Conservation (phyloP, 2,797 vertebrate genomes). For the Sternotherus odoratus region DNA sequence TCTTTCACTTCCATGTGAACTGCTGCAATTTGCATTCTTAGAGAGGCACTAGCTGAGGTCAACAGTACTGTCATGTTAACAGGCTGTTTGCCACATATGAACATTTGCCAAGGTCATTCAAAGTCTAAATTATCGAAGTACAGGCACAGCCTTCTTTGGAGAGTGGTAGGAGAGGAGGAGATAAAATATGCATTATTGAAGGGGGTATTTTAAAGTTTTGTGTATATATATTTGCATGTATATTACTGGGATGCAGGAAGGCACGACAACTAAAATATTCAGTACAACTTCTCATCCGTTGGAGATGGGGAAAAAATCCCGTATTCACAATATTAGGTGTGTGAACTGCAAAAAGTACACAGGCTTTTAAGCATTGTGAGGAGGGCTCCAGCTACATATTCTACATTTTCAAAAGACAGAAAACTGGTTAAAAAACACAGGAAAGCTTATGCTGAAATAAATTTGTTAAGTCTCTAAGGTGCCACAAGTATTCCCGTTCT, state of each 20-base stretch:
- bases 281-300: neutral
- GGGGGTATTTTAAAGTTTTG: neutral
- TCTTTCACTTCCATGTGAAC: slow-evolving; percentile 35
- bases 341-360: neutral
- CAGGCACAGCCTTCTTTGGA: neutral
- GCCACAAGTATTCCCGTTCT: too few species aligned
- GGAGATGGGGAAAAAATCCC: neutral
- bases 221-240: neutral
- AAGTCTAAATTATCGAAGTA: neutral
- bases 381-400: neutral
- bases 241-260: neutral
- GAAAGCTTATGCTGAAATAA: too few species aligned
- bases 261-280: neutral
- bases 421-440: neutral
- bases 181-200: neutral
- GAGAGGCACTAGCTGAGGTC: slow-evolving; percentile 52
- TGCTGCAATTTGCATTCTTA: slow-evolving; percentile 49
- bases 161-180: neutral
- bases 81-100: slow-evolving; percentile 30
- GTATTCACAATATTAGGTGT: neutral
- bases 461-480: too few species aligned
- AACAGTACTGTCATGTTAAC: slow-evolving; percentile 17
- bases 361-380: neutral
- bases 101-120: slow-evolving; percentile 39
- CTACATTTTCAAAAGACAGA: neutral